A percentile compares a stretch with the other conserved stretches of the same genome.
Conservation (phyloP, 2,797 vertebrate species). For the Astyanax mexicanus region DNA sequence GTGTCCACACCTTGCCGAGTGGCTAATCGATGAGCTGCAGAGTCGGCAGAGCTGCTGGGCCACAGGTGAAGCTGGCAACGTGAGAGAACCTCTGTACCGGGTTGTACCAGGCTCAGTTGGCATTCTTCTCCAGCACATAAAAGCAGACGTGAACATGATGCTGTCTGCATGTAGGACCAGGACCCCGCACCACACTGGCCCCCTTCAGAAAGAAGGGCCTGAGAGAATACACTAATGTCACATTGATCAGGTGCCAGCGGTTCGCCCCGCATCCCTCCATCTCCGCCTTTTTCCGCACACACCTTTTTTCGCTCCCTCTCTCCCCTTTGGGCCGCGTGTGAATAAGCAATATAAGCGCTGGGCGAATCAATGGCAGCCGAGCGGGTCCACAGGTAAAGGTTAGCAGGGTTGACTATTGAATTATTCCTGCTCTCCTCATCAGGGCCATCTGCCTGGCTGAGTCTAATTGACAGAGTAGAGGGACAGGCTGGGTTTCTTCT, state of each 20-base stretch:
- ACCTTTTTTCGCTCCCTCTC: slow-evolving; percentile 49
- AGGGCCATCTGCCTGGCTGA: slow-evolving; percentile 78
- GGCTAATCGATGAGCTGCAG: slow-evolving; percentile 1
- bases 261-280: slow-evolving; percentile 57
- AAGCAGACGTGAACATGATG: slow-evolving; percentile 36
- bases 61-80: neutral
- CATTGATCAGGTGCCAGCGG: slow-evolving; percentile 48
- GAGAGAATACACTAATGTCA: slow-evolving; percentile 64
- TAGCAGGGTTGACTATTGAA: slow-evolving; percentile 82
- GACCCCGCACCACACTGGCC: slow-evolving; percentile 32
- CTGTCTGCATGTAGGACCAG: slow-evolving; percentile 54
- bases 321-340: slow-evolving; percentile 74
- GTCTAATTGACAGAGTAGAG: slow-evolving; percentile 77
- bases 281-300: slow-evolving; percentile 68
- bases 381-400: slow-evolving; percentile 84
- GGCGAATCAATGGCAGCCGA: slow-evolving; percentile 78
- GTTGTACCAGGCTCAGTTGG: slow-evolving; percentile 15
- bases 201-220: slow-evolving; percentile 39
- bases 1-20: slow-evolving; percentile 32
- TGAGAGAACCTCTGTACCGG: slow-evolving; percentile 54
- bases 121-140: neutral
- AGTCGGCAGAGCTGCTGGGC: neutral
- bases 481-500: slow-evolving; percentile 69
- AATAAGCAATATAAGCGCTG: slow-evolving; percentile 75
- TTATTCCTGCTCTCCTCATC: slow-evolving; percentile 82